Evolutionary conservation across 2,888 invertebrate species (phyloP), one percentile per base, ranked within the genome.

Genomic region (Idaea straminata): DNA sequence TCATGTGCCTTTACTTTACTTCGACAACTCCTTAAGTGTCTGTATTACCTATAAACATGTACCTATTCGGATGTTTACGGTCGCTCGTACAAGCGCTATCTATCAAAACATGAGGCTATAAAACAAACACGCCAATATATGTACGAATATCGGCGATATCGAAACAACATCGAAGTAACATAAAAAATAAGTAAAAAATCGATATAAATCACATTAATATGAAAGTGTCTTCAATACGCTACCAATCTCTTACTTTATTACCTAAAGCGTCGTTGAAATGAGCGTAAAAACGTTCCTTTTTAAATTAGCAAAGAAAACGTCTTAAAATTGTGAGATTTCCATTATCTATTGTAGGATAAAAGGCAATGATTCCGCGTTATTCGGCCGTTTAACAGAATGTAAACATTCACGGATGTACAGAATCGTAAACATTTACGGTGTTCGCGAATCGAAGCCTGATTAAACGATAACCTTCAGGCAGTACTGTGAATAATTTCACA

Each of bases 361-460:
- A n/a, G 63, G 34, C 60, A 38, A 61, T 62, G 15, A 64, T 62
- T 59, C 63, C 62, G 66, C 60, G 59, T 68, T 64, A 61, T 65
- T 65, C 64, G 61, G 60, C 63, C 25, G 34, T 62, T 63, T 64
- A 65, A 68, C 70, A 64, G 57, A 69, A 47, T 47, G 47, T 70
- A 71, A 75, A 73, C 73, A 71, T 71, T 74, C 70, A 69, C 72
- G 72, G 47, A 13, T 47, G 47, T 47, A 47, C 47, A 69, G 70
- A 72, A 63, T 67, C 72, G 72, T 77, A 75, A 79, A 77, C 74
- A 74, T 77, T 79, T 77, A 79, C 71, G 74, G 70, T 65, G 67
- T 69, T 71, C 72, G 74, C 70, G 69, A 72, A 77, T 72, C 65
- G 75, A 73, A 76, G 74, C 71, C 71, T 69, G 74, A 77, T 77